Evolutionary conservation across 2,113 vertebrate species (phyloP), one percentile per base, ranked within the genome.

Genomic region (Apaloderma vittatum): DNA sequence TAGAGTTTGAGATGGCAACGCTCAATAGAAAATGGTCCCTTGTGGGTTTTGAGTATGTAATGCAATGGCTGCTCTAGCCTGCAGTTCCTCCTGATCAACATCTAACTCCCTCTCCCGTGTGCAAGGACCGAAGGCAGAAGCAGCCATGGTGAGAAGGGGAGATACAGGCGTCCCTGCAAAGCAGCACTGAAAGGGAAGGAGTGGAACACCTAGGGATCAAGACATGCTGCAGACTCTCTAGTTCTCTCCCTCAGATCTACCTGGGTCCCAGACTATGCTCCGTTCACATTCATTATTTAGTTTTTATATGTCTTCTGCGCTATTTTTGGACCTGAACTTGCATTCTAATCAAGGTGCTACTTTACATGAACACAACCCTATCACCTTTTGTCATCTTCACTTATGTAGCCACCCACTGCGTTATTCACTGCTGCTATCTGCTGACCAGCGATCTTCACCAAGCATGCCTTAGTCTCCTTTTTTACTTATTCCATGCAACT

Each of bases 1-100:
- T 74, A 88, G 79, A 80, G 77, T 67, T 59, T 88, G 63, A 83
- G 29, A 92, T 86, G 88, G 88, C 82, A 90, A 88, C 73, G 78
- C 23, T 3, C 34, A 48, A 36, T 59, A 96, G 67, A 88, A 96
- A 93, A 81, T 46, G 16, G 49, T 94, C 55, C 78, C 59, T 54
- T 81, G 67, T 88, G 77, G 40, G 58, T 79, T 89, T 76, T 72
- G 52, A 15, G 3, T 27, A 45, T 22, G 7, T 90, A 66, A 55
- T 62, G 29, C 18, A 79, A 48, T 77, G 67, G 43, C 27, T 77
- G 43, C 43, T 84, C 48, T 48, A 37, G 76, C 71, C 37, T 74
- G 40, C 58, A 86, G 91, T 59, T 94, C 83, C 67, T 88, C 72
- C 48, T 0, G 0, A 49, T 70, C 92, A 92, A 88, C 29, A 70